Evolutionary conservation across 2,888 invertebrate species (phyloP).

Genomic region (Pilophorus perplexus): DNA sequence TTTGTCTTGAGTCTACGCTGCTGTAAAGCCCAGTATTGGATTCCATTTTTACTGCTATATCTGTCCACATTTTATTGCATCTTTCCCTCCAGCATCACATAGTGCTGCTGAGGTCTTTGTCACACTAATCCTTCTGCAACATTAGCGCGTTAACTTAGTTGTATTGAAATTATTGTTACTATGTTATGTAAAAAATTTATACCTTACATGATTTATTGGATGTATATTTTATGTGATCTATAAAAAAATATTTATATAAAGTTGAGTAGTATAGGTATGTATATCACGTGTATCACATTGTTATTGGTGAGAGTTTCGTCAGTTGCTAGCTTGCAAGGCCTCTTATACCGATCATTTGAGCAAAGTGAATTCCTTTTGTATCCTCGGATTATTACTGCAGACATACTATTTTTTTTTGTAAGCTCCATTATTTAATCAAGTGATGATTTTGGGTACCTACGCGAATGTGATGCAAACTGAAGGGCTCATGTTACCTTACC

Average conservation of each 20-base stretch:
- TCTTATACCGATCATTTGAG: too few relatives aligned
- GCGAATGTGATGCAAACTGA: conserved; percentile 22
- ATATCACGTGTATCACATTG: conserved; percentile 1
- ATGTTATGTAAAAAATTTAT: conserved; percentile 32
- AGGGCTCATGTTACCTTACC: conserved; percentile 35
- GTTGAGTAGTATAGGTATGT: conserved; percentile 6
- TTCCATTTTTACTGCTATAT: too few relatives aligned
- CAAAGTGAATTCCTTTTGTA: neutral
- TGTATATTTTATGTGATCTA: conserved; percentile 35
- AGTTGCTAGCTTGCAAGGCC: too few relatives aligned
- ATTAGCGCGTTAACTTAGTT: conserved; percentile 13
- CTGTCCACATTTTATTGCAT: too few relatives aligned
- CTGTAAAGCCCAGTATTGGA: too few relatives aligned
- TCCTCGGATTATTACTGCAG: conserved; percentile 4
- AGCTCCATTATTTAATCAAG: neutral
- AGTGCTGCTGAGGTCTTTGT: too few relatives aligned
- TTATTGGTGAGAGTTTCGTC: conserved; percentile 1
- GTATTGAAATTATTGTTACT: conserved; percentile 21
- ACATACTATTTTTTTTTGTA: conserved; percentile 32
- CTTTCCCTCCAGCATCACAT: too few relatives aligned
- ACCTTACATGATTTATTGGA: conserved; percentile 14
- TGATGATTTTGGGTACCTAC: neutral
- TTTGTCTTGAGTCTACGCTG: too few relatives aligned
- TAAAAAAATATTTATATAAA: conserved; percentile 17
- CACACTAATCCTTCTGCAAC: too few relatives aligned